Evolutionary conservation across 2,888 invertebrate species (phyloP).

Genomic region (Xylota sylvarum): DNA sequence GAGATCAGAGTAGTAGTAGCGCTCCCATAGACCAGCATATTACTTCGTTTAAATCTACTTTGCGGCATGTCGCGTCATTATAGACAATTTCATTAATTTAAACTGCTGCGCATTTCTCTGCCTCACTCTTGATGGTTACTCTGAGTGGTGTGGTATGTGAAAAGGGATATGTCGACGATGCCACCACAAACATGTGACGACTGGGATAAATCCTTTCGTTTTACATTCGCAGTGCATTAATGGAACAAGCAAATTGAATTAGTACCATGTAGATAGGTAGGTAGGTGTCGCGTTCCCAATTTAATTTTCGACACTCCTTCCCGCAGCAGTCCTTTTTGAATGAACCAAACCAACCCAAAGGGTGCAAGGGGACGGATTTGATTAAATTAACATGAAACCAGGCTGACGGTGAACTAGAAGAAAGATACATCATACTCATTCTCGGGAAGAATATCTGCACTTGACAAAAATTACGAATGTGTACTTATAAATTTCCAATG

Average conservation of each 20-base stretch:
- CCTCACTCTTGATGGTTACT: conserved; percentile 1
- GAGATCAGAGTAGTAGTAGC: conserved; percentile 33
- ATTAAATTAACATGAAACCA: conserved; percentile 66
- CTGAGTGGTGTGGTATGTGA: background rate
- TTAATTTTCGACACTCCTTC: conserved; percentile 51
- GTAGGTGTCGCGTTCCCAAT: conserved; percentile 71
- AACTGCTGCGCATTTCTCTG: conserved; percentile 71
- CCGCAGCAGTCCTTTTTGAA: background rate
- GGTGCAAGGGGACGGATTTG: conserved; percentile 43
- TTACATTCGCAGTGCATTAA: conserved; percentile 74
- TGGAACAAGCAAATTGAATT: conserved; percentile 76
- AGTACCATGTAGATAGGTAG: too few species aligned
- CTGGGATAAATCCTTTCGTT: conserved; percentile 74
- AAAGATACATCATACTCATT: conserved; percentile 36
- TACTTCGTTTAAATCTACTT: conserved; percentile 75
- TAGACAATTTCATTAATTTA: conserved; percentile 76
- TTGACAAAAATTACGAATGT: conserved; percentile 75
- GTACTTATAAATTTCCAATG: conserved; percentile 76
- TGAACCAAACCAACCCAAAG: background rate
- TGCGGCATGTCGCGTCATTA: conserved; percentile 74
- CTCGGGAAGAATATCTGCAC: conserved; percentile 54
- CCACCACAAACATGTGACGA: conserved; percentile 70
- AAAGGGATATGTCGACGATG: conserved; percentile 13
- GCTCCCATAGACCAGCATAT: conserved; percentile 75
- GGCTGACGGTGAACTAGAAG: background rate